Base-by-base conservation (phyloP, 2,113 vertebrate genomes). In the Mesembrinibis cayennensis region DNA sequence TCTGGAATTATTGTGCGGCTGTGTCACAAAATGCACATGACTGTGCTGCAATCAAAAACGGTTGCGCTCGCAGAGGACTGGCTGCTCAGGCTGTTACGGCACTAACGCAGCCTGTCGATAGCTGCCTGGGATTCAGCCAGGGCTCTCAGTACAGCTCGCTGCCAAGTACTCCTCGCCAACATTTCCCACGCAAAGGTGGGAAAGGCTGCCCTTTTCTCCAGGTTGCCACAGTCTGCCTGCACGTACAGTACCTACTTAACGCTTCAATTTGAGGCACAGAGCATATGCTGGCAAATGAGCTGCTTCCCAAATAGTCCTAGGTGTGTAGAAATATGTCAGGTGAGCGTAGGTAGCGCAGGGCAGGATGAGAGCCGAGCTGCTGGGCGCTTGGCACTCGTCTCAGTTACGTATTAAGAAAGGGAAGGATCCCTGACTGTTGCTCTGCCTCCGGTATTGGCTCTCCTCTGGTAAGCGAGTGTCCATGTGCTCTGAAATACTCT, bases 161-260 rank as follows among this genome's bases (percentile, higher is more conserved):
- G 91, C 91, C 96, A 96, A 77, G 79, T 29, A 3, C 45, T 80
- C 42, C 73, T 77, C 90, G 94, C 96, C 91, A 96, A 6, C 72
- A 25, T 53, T 72, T 89, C 94, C 97, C 90, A 96, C 53, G 30
- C 90, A 87, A 65, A 84, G 70, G 89, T 92, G 87, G 77, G 91
- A 66, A 94, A 67, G 66, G 47, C 80, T 87, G 92, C 82, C 90
- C 90, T 93, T 79, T 62, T 11, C 67, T 86, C 70, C 88, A 87
- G 89, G 89, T 80, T 88, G 85, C 62, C 67, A 58, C 74, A 80
- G 74, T 44, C 87, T 95, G 92, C 49, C 65, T 89, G 59, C 13
- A 9, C 3, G 0, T 74, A 62, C n/a, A 13, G 90, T 78, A 63
- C 73, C 66, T 72, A 25, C 86, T 63, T 89, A 78, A 47, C 13